These are phyloP conservation scores for Cyprinus carpio DNA, from an alignment of 2,113 vertebrate genomes.

Conservation along the genomic window DNA sequence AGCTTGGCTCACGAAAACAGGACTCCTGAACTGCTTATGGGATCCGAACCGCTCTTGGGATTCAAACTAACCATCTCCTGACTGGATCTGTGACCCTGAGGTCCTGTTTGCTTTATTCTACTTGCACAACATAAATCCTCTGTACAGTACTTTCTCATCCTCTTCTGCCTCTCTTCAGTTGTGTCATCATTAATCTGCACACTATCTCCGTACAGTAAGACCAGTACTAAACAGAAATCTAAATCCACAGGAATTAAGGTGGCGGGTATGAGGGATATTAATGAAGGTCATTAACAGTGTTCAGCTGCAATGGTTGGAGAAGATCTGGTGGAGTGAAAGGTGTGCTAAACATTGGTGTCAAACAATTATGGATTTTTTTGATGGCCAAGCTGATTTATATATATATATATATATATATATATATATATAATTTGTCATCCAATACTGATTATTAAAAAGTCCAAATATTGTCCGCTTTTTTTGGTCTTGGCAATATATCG, in stretches of 20 bases:
- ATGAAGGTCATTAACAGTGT: neutral
- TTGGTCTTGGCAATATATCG: no score
- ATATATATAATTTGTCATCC: no score
- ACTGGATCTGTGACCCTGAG: neutral
- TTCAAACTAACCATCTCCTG: constrained; percentile 7
- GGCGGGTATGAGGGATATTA: neutral
- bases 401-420: no score
- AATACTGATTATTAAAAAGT: no score
- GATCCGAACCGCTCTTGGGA: neutral
- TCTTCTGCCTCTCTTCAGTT: neutral
- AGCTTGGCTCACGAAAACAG: neutral
- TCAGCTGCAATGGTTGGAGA: neutral
- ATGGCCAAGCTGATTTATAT: neutral
- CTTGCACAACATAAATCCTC: neutral
- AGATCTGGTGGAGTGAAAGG: neutral
- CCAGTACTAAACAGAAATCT: neutral
- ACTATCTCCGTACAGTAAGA: neutral
- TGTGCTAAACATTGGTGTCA: neutral
- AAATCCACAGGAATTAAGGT: neutral
- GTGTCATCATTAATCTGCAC: neutral
- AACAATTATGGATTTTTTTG: neutral
- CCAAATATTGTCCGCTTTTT: no score
- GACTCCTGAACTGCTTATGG: neutral
- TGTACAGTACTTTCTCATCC: neutral
- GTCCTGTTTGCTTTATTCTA: neutral